phyloP scores from a whole-genome alignment of 2,888 invertebrate genomes.

The Tetanocera ferruginea region DNA sequence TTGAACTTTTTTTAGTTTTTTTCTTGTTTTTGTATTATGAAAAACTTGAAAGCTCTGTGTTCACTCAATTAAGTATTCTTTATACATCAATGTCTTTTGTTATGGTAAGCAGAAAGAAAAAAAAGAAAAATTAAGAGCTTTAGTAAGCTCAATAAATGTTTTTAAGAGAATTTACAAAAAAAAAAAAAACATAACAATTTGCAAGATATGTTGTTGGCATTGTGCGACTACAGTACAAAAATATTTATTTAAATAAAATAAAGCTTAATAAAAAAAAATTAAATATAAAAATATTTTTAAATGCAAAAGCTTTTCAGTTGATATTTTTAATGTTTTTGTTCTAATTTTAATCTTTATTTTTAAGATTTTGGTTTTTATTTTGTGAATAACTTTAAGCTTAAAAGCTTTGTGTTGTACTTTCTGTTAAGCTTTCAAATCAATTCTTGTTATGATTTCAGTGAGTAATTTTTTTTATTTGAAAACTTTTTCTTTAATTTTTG shows the following conservation, averaged over 20 bases:
- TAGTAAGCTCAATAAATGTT: neutral
- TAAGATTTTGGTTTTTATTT: too few species aligned
- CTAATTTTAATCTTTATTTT: too few species aligned
- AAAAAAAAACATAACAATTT: neutral
- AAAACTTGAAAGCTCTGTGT: slow-evolving; percentile 6
- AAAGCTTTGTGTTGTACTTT: too few species aligned
- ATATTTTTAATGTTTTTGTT: too few species aligned
- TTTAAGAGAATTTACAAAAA: neutral
- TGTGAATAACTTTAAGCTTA: too few species aligned
- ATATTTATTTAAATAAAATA: neutral
- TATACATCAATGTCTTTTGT: neutral
- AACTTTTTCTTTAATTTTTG: too few species aligned
- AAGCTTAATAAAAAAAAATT: neutral
- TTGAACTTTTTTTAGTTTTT: neutral
- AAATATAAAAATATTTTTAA: neutral
- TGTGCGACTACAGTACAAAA: neutral
- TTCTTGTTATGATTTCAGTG: too few species aligned
- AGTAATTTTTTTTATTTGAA: too few species aligned
- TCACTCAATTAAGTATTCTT: neutral
- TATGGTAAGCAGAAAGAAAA: neutral
- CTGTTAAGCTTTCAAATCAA: too few species aligned
- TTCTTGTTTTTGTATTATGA: slow-evolving; percentile 28
- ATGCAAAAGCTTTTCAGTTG: too few species aligned
- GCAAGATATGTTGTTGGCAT: slow-evolving; percentile 8
- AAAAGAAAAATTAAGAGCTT: neutral